phyloP scores from a whole-genome alignment of 2,113 vertebrate genomes.

The Galbula dea region DNA sequence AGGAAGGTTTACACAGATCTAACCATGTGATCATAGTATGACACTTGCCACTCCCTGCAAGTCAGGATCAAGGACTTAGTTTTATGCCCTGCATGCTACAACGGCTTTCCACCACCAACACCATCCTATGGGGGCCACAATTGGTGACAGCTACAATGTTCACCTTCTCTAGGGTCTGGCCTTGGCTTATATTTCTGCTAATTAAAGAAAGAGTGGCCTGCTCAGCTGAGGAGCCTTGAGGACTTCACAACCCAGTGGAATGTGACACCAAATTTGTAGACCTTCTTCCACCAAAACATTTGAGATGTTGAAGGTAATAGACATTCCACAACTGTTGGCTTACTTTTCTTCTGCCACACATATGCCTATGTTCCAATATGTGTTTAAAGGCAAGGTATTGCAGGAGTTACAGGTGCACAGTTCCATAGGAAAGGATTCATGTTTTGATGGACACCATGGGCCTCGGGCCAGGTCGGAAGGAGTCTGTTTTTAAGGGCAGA shows the following conservation, averaged over 20 bases:
- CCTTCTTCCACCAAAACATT: neutral
- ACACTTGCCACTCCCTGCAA: neutral
- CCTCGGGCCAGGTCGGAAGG: fast-evolving
- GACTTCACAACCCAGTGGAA: neutral
- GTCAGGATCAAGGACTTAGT: fast-evolving
- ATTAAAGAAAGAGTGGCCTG: neutral
- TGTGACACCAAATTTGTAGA: neutral
- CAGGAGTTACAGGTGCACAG: neutral
- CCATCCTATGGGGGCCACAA: too few relatives aligned
- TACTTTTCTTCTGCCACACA: neutral
- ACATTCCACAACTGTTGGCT: neutral
- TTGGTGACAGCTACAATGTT: fast-evolving
- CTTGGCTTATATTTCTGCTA: neutral
- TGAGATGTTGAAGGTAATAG: fast-evolving
- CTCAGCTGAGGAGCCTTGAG: neutral
- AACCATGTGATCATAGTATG: neutral
- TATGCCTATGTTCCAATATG: fast-evolving
- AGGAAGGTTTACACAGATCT: neutral
- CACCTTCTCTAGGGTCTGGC: neutral
- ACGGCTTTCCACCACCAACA: neutral
- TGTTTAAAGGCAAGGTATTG: too few relatives aligned
- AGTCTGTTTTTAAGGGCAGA: neutral
- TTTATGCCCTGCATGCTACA: neutral
- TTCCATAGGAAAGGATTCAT: too few relatives aligned
- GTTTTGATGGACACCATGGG: fast-evolving